Evolutionary conservation across 2,113 vertebrate species (phyloP).

Genomic region (Dasyornis broadbenti): DNA sequence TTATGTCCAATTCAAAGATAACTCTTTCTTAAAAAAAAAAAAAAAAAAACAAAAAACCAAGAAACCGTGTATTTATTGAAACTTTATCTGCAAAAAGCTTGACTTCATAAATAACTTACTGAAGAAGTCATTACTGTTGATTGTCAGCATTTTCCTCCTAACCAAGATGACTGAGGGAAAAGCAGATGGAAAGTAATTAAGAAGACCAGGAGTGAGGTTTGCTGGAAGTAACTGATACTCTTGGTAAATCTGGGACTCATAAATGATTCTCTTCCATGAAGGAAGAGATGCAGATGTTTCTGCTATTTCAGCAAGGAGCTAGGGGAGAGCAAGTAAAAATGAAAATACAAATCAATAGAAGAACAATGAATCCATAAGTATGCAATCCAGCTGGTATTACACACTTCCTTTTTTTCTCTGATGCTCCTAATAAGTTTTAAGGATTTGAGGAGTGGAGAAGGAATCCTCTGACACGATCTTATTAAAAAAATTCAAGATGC

Average conservation of each 20-base stretch:
- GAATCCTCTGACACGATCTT: neutral
- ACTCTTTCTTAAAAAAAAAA: neutral
- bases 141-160: slow-evolving; percentile 55
- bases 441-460: neutral
- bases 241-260: slow-evolving; percentile 70
- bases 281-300: slow-evolving; percentile 60
- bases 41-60: rapidly evolving
- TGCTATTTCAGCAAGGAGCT: slow-evolving; percentile 53
- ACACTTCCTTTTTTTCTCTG: neutral
- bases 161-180: slow-evolving; percentile 54
- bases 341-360: neutral
- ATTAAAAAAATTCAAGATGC: neutral
- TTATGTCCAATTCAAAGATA: neutral
- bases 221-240: slow-evolving; percentile 66
- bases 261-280: slow-evolving; percentile 48
- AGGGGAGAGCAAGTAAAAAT: slow-evolving; percentile 15
- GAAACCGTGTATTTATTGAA: neutral
- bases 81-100: slow-evolving; percentile 22
- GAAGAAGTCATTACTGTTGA: slow-evolving; percentile 57
- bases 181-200: slow-evolving; percentile 74
- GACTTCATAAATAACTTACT: slow-evolving; percentile 59
- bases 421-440: neutral
- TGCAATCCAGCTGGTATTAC: neutral
- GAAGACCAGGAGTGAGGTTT: slow-evolving; percentile 62
- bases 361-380: neutral